Evolutionary conservation across 2,797 vertebrate species (phyloP).

Genomic region (Limnodromus scolopaceus): DNA sequence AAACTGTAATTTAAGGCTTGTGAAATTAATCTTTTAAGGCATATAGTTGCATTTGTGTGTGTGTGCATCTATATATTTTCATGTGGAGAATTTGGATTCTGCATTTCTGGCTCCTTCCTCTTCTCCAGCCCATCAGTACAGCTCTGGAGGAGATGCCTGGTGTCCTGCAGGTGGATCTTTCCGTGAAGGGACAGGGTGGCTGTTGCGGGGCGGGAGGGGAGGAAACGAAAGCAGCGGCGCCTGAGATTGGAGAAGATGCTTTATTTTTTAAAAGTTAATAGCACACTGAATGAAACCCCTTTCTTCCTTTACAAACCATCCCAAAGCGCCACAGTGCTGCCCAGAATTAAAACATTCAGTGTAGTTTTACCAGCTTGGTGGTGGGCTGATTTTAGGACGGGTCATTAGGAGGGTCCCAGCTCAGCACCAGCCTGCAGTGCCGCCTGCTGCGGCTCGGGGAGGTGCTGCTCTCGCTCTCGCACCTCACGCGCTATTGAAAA

Average conservation of each 20-base stretch:
- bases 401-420: neutral
- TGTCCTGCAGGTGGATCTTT: slow-evolving; percentile 43
- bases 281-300: neutral
- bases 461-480: neutral
- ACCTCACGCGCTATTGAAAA: neutral
- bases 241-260: neutral
- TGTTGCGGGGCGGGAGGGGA: neutral
- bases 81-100: slow-evolving; percentile 69
- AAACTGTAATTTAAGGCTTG: slow-evolving; percentile 93
- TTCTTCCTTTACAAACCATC: neutral
- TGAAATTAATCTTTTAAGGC: slow-evolving; percentile 94
- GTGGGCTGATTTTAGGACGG: neutral
- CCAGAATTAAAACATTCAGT: neutral
- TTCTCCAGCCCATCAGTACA: slow-evolving; percentile 62
- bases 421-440: neutral
- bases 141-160: slow-evolving; percentile 69
- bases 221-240: neutral
- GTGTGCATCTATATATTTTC: slow-evolving; percentile 74
- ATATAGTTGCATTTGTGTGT: slow-evolving; percentile 71
- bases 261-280: neutral
- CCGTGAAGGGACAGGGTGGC: neutral
- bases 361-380: neutral
- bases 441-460: neutral
- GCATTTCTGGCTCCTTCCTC: neutral
- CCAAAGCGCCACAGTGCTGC: accelerated